Evolutionary conservation across 2,797 vertebrate genomes (phyloP).

Genomic region (Acipenser ruthenus): DNA sequence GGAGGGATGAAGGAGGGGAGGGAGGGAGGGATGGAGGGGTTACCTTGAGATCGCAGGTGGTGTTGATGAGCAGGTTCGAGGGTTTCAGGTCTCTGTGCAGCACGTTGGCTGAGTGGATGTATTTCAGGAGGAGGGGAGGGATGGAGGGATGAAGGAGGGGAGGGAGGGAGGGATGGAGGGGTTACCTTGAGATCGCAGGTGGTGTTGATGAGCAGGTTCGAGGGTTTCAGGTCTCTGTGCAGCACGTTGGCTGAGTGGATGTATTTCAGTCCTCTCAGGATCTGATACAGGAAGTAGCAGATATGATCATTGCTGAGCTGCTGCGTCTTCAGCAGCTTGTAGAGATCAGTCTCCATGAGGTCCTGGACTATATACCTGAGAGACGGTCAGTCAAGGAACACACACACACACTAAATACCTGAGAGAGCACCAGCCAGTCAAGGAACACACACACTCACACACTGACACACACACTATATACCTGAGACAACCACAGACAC

Average conservation of each 20-base stretch:
- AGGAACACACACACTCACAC: no score
- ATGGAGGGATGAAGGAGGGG: no score
- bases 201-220: constrained; percentile 91
- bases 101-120: constrained; percentile 92
- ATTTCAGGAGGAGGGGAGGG: constrained; percentile 59
- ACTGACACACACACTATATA: no score
- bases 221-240: constrained; percentile 88
- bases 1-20: no score
- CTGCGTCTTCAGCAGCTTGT: constrained; percentile 87
- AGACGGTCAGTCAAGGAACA: no score
- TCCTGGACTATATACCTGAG: constrained; percentile 89
- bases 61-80: constrained; percentile 89
- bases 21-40: constrained; percentile 3
- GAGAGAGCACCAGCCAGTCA: no score
- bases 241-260: constrained; percentile 93
- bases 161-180: neutral
- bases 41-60: constrained; percentile 93
- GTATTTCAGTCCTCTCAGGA: constrained; percentile 87
- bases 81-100: constrained; percentile 90
- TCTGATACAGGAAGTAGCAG: constrained; percentile 94
- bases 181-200: constrained; percentile 89
- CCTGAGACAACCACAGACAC: no score
- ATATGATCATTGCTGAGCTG: constrained; percentile 84
- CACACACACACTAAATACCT: no score
- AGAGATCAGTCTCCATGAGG: constrained; percentile 92